Conservation (phyloP, 2,888 invertebrate species). For the Boloria selene region DNA sequence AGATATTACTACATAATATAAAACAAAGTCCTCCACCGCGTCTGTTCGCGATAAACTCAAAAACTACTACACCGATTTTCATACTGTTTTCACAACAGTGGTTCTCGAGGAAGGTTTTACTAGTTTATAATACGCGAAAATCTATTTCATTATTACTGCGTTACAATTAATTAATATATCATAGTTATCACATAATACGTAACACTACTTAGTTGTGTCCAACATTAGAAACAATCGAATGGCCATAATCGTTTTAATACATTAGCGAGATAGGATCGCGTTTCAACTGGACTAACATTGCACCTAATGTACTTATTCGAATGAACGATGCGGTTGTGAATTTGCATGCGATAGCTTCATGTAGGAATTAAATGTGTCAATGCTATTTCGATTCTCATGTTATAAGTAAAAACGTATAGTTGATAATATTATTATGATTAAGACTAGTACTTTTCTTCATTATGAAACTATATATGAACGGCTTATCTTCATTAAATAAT, state of each 20-base stretch:
- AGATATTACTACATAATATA: too few relatives aligned
- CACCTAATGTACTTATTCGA: constrained; percentile 19
- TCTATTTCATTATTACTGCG: constrained; percentile 9
- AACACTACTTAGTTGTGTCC: constrained; percentile 13
- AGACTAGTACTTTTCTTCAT: neutral
- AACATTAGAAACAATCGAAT: constrained; percentile 33
- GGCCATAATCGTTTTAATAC: constrained; percentile 32
- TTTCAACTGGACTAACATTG: constrained; percentile 11
- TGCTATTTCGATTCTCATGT: constrained; percentile 1
- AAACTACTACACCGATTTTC: too few relatives aligned
- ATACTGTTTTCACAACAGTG: too few relatives aligned
- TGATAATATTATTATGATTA: neutral
- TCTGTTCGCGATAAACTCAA: too few relatives aligned
- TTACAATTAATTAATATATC: constrained; percentile 5
- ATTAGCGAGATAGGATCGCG: constrained; percentile 36
- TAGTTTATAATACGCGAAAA: neutral
- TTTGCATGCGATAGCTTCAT: constrained; percentile 17
- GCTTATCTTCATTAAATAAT: too few relatives aligned
- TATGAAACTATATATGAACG: too few relatives aligned
- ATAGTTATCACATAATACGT: constrained; percentile 11
- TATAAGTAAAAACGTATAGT: neutral
- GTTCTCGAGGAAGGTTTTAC: too few relatives aligned
- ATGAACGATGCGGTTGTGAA: constrained; percentile 24
- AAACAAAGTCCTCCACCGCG: too few relatives aligned
- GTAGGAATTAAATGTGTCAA: constrained; percentile 16